A percentile compares a stretch with the other conserved stretches of the same genome.
phyloP scores from a whole-genome alignment of 2,888 invertebrate genomes.

The Lasioglossum zephyrum region DNA sequence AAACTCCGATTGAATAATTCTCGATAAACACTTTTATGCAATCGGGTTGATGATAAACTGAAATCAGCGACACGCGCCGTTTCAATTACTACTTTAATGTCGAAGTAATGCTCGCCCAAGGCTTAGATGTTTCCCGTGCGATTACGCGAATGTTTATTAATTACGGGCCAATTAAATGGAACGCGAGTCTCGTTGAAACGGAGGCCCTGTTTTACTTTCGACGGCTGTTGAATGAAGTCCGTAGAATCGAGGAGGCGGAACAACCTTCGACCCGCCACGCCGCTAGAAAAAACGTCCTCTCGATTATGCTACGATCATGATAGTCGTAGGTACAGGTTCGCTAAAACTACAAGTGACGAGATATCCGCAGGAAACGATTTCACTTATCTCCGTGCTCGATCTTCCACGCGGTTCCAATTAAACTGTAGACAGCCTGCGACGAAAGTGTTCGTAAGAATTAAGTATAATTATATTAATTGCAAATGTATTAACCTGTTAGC shows the following conservation, averaged over 20 bases:
- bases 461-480: not conserved
- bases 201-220: not conserved
- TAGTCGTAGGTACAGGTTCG: not conserved
- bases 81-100: not conserved
- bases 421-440: not conserved
- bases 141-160: not conserved
- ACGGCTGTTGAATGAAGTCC: not conserved
- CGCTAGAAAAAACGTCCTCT: not conserved
- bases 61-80: too few species aligned
- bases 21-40: not conserved
- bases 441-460: not conserved
- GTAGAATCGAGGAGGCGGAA: not conserved
- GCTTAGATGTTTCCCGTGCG: not conserved
- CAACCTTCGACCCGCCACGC: constrained; percentile 9
- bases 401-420: not conserved
- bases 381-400: not conserved
- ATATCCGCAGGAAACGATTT: constrained; percentile 1
- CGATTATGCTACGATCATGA: not conserved
- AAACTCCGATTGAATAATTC: not conserved
- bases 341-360: not conserved
- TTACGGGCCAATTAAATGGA: not conserved
- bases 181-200: not conserved
- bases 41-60: not conserved
- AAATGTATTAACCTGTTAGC: not conserved
- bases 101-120: not conserved